Percentiles rank a stretch among this genome's conserved stretches.
Evolutionary conservation across 2,113 vertebrate genomes (phyloP).

Genomic region (Enhydra lutris): DNA sequence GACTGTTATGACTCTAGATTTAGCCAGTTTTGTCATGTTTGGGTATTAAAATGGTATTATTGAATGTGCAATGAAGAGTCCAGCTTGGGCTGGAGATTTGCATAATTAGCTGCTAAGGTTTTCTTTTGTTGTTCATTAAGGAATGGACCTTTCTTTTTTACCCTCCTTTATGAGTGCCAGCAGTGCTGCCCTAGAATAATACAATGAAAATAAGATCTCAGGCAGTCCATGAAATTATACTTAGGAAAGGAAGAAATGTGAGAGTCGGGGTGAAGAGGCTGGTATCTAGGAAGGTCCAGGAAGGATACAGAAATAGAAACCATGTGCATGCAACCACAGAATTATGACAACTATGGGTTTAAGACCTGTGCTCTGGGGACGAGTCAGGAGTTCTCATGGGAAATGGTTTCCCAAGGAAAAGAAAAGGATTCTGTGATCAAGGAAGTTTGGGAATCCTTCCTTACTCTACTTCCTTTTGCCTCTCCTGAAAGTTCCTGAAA

Average conservation of each 20-base stretch:
- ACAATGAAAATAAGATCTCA: conserved; percentile 35
- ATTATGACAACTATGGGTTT: neutral
- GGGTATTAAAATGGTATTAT: conserved; percentile 55
- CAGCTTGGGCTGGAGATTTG: conserved; percentile 47
- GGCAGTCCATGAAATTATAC: neutral
- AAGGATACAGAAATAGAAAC: neutral
- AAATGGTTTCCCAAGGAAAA: neutral
- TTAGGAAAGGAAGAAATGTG: conserved; percentile 43
- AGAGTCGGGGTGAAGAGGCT: neutral
- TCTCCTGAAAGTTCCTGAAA: neutral
- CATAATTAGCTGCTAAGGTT: conserved; percentile 60
- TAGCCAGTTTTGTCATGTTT: conserved; percentile 46
- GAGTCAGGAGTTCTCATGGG: neutral
- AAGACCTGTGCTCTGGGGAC: neutral
- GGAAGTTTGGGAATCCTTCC: neutral
- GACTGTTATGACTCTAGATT: conserved; percentile 24
- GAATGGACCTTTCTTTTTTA: conserved; percentile 8
- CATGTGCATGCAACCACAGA: neutral
- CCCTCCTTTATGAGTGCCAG: neutral
- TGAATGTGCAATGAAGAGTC: conserved; percentile 25
- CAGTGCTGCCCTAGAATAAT: conserved; percentile 31
- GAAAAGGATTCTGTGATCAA: neutral
- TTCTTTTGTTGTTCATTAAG: conserved; percentile 60
- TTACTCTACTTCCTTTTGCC: neutral
- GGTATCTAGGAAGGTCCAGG: neutral